phyloP scores from a whole-genome alignment of 2,888 invertebrate genomes.

The Drosophila maculinotata region DNA sequence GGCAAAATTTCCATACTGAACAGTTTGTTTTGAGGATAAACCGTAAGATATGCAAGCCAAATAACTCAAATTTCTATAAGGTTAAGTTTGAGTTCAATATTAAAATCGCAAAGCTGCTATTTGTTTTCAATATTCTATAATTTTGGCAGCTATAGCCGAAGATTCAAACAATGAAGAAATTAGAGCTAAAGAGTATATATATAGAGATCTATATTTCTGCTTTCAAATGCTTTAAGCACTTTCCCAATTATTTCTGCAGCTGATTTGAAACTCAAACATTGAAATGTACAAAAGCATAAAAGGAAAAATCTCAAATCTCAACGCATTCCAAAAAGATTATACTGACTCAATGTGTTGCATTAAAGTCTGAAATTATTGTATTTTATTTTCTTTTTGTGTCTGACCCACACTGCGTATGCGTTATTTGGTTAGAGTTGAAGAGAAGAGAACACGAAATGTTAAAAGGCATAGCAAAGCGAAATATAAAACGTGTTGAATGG shows the following conservation, averaged over 20 bases:
- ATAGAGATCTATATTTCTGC: not conserved
- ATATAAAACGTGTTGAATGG: conserved; percentile 60
- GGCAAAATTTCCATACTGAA: not conserved
- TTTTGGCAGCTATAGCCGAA: not conserved
- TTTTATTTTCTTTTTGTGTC: conserved; percentile 2
- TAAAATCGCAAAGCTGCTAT: no score
- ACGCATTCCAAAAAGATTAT: conserved; percentile 5
- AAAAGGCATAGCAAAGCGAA: conserved; percentile 37
- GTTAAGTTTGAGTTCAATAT: no score
- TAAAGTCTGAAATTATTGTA: conserved; percentile 18
- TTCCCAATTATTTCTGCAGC: not conserved
- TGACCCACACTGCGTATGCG: conserved; percentile 55
- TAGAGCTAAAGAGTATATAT: not conserved
- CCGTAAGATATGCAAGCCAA: no score
- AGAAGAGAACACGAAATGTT: conserved; percentile 16
- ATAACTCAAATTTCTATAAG: no score
- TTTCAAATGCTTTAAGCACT: no score
- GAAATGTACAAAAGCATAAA: conserved; percentile 6
- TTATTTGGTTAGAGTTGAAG: conserved; percentile 44
- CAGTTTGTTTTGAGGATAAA: not conserved
- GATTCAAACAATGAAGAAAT: no score
- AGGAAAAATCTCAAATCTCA: conserved; percentile 30
- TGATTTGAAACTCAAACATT: not conserved
- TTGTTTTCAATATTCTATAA: not conserved
- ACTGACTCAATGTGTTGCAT: conserved; percentile 3